Base-by-base conservation (phyloP, 2,113 vertebrate species). In the Gadus chalcogrammus region DNA sequence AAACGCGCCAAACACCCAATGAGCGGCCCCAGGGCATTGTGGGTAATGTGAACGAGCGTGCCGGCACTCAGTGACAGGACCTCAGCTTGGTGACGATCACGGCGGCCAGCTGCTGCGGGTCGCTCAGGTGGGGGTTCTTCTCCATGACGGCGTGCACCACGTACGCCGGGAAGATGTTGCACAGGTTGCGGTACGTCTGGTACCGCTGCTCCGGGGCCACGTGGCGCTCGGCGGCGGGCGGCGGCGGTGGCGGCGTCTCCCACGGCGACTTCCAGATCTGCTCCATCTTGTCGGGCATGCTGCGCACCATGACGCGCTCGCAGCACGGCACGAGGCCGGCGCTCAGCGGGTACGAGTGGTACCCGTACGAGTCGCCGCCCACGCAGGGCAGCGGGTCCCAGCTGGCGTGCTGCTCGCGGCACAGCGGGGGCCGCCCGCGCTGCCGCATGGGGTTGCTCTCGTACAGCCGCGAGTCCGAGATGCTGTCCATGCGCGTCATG, bases 211-310 rank as follows among this genome's bases (percentile, higher is more conserved):
- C 97, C 60, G 96, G 96, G 79, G 98, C 95, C 73, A 94, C 87
- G 22, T 94, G 94, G 60, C 93, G 93, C 70, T 98, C 97, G 42
- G 74, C 90, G 93, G 22, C 93, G 94, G 79, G 42, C 42, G 42
- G 42, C 42, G 42, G 42, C 8, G 7, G 42, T 8, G 87, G 78
- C 64, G 93, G 85, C 72, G 87, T 92, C 72, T 95, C 94, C 97
- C 97, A 98, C 11, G 97, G 96, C n/a, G 93, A 95, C 81, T 93
- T 93, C 97, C 97, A 99, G 78, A 98, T 94, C 8, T 99, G 97
- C 75, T 99, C 97, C 95, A 99, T 99, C 91, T 98, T 99, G 81
- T 99, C 97, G 17, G 97, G 97, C 94, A 99, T 94, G 71, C 97
- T 99, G 70, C 97, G 92, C 18, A 98, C 96, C 97, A 99, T 99